Conservation (phyloP, 2,113 vertebrate genomes). For the Hiodon tergisus region DNA sequence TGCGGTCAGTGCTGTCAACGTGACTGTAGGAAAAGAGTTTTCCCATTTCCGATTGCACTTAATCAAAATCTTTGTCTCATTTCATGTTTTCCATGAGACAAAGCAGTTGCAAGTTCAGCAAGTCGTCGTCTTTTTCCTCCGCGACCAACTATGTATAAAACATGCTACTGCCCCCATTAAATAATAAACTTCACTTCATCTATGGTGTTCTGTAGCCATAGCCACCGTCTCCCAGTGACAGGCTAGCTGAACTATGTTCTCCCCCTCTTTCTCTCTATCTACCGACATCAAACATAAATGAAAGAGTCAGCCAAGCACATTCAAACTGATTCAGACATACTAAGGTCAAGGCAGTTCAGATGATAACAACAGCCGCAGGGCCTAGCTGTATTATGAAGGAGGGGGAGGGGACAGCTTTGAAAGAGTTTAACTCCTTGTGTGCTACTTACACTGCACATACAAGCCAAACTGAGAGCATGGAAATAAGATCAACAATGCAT, state of each 20-base stretch:
- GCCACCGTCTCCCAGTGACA: neutral
- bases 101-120: no score
- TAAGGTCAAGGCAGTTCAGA: slow-evolving; percentile 61
- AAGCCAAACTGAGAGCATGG: neutral
- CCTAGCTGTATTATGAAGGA: slow-evolving; percentile 26
- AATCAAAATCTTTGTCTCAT: no score
- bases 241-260: neutral
- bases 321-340: slow-evolving; percentile 58
- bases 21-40: no score
- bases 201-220: neutral
- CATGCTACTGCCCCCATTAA: no score
- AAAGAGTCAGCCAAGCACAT: slow-evolving; percentile 49
- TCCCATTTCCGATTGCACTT: no score
- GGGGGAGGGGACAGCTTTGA: neutral
- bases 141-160: no score
- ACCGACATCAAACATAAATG: slow-evolving; percentile 28
- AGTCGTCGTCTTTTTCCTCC: no score
- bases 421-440: slow-evolving; percentile 46
- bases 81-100: no score
- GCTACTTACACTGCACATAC: slow-evolving; percentile 27
- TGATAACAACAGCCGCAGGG: slow-evolving; percentile 59
- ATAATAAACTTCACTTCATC: no score
- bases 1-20: no score
- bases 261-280: slow-evolving; percentile 2
- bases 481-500: neutral